Evolutionary conservation across 2,113 vertebrate species (phyloP).

Genomic region (Corapipo altera): DNA sequence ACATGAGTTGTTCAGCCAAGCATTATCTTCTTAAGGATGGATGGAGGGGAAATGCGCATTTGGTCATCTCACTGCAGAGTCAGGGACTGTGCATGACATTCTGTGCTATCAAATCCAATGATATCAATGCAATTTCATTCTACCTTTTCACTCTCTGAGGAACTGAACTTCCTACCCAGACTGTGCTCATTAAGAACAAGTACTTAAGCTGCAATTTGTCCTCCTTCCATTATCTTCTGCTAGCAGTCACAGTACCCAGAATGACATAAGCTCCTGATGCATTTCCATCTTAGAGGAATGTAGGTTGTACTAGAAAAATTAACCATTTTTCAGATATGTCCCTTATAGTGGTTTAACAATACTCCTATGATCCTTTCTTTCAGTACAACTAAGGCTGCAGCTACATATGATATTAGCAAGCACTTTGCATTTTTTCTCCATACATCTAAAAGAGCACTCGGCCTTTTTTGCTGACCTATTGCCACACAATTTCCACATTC

Average conservation of each 20-base stretch:
- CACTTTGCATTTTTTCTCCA: background rate
- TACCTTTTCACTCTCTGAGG: background rate
- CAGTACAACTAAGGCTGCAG: background rate
- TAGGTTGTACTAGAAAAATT: background rate
- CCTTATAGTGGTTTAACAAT: background rate
- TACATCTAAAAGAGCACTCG: background rate
- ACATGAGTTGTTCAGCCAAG: rapidly evolving
- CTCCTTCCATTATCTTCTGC: background rate
- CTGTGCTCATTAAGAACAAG: background rate
- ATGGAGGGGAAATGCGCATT: background rate
- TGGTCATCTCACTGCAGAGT: background rate
- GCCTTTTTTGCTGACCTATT: background rate
- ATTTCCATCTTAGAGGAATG: background rate
- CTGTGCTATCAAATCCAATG: background rate
- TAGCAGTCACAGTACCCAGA: background rate
- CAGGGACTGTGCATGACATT: background rate
- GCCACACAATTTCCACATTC: background rate
- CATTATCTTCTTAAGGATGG: background rate
- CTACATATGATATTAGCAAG: background rate
- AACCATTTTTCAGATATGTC: background rate
- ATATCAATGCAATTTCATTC: background rate
- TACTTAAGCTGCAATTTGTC: background rate
- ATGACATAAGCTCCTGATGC: background rate
- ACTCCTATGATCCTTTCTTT: background rate
- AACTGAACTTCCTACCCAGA: background rate